These are phyloP conservation scores for Cebus imitator DNA, from an alignment of 2,113 vertebrate species.

Conservation along the genomic window DNA sequence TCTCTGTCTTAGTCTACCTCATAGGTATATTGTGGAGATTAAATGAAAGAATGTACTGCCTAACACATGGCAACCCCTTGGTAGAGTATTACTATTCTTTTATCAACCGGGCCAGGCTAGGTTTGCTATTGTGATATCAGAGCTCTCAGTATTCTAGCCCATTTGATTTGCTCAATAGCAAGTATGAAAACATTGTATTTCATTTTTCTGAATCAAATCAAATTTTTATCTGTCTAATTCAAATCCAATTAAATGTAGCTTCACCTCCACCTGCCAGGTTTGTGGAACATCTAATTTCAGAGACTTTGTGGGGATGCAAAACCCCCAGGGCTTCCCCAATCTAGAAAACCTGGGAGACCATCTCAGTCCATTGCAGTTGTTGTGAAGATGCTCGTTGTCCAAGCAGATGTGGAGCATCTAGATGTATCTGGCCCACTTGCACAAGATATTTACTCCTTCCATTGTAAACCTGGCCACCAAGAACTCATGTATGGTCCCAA, in stretches of 20 bases:
- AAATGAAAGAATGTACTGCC: constrained; percentile 18
- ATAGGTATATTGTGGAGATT: neutral
- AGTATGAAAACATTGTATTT: constrained; percentile 22
- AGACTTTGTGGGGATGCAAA: neutral
- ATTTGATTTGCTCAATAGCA: constrained; percentile 26
- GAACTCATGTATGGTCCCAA: neutral
- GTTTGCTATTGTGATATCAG: constrained; percentile 21
- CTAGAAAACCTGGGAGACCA: neutral
- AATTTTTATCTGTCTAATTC: constrained; percentile 23
- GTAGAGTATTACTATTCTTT: constrained; percentile 3
- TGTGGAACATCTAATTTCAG: neutral
- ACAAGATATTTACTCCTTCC: neutral
- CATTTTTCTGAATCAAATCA: constrained; percentile 9
- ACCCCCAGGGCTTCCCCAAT: neutral
- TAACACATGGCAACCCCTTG: constrained; percentile 21
- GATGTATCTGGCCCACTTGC: neutral
- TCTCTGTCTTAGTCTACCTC: neutral
- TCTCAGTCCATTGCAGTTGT: neutral
- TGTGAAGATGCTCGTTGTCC: neutral
- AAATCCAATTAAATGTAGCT: constrained; percentile 33
- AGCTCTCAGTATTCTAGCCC: neutral
- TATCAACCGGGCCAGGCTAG: neutral
- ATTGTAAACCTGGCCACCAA: neutral
- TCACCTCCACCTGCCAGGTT: neutral
- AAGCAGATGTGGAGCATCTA: neutral